Percentiles rank a stretch among this genome's conserved stretches.
These are phyloP conservation scores for Ephestia elutella DNA, from an alignment of 1,140 invertebrate species.

Conservation along the genomic window DNA sequence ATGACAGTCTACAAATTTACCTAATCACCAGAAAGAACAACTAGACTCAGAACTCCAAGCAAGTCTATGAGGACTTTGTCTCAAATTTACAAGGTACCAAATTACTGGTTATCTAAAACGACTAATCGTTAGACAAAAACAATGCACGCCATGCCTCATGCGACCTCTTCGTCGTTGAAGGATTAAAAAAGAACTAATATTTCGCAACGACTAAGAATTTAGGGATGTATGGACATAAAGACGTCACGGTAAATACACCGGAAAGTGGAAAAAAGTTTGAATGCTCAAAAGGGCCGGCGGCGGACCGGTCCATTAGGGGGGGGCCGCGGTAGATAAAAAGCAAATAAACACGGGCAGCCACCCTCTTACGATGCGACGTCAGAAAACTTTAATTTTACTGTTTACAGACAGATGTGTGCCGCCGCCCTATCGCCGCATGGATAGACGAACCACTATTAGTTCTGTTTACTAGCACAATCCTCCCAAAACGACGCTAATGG, in stretches of 20 bases:
- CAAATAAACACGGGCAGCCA: constrained; percentile 38
- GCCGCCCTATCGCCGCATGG: background rate
- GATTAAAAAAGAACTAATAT: background rate
- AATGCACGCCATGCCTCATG: too few relatives aligned
- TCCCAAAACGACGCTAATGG: background rate
- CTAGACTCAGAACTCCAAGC: too few relatives aligned
- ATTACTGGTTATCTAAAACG: too few relatives aligned
- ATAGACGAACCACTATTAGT: background rate
- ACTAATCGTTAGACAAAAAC: too few relatives aligned
- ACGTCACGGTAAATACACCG: constrained; percentile 1
- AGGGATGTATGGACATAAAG: background rate
- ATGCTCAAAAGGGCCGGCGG: constrained; percentile 41
- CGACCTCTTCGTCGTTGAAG: too few relatives aligned
- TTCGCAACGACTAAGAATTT: background rate
- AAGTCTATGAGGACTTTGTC: too few relatives aligned
- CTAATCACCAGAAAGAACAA: too few relatives aligned
- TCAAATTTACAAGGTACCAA: too few relatives aligned
- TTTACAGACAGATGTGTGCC: constrained; percentile 6
- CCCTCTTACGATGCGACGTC: constrained; percentile 24
- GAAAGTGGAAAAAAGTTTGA: constrained; percentile 15
- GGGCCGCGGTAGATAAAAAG: constrained; percentile 38
- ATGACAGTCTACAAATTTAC: too few relatives aligned
- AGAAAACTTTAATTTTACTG: constrained; percentile 13
- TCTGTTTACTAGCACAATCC: background rate
- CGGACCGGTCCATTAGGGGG: constrained; percentile 49